A percentile compares a stretch with the other conserved stretches of the same genome.
Evolutionary conservation across 2,113 vertebrate species (phyloP).

Genomic region (Anolis carolinensis): DNA sequence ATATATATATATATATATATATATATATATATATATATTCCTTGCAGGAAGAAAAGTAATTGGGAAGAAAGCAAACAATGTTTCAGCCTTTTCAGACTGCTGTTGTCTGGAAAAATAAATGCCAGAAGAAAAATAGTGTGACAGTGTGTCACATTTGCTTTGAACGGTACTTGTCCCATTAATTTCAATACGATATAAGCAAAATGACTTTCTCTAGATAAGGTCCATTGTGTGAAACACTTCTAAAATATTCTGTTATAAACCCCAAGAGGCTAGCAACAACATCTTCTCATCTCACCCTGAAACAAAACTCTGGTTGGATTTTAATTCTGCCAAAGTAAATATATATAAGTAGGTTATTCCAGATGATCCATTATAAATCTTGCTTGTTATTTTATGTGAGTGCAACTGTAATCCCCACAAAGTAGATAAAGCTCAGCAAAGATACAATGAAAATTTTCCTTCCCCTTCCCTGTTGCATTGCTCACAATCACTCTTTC

Average conservation of each 20-base stretch:
- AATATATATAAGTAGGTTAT: neutral
- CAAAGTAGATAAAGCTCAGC: neutral
- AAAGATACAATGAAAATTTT: neutral
- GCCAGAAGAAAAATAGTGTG: neutral
- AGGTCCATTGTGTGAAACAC: neutral
- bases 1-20: too few relatives aligned
- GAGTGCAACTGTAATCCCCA: conserved; percentile 3
- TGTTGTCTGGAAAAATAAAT: neutral
- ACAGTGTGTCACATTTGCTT: neutral
- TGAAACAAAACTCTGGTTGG: neutral
- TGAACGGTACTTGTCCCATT: neutral
- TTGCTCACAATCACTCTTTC: conserved; percentile 48
- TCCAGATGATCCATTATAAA: neutral
- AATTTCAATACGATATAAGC: neutral
- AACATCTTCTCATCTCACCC: conserved; percentile 6
- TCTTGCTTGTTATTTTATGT: neutral
- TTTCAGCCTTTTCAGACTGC: neutral
- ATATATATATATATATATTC: too few relatives aligned
- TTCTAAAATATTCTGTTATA: conserved; percentile 9
- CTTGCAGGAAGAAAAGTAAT: neutral
- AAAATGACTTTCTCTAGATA: neutral
- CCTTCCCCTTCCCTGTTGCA: conserved; percentile 25
- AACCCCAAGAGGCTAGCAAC: neutral
- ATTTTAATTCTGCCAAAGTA: conserved; percentile 10
- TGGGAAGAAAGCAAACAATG: neutral